Percentiles rank a stretch among this genome's conserved stretches.
phyloP scores from a whole-genome alignment of 2,888 invertebrate genomes.

The Polymixis flavicincta region DNA sequence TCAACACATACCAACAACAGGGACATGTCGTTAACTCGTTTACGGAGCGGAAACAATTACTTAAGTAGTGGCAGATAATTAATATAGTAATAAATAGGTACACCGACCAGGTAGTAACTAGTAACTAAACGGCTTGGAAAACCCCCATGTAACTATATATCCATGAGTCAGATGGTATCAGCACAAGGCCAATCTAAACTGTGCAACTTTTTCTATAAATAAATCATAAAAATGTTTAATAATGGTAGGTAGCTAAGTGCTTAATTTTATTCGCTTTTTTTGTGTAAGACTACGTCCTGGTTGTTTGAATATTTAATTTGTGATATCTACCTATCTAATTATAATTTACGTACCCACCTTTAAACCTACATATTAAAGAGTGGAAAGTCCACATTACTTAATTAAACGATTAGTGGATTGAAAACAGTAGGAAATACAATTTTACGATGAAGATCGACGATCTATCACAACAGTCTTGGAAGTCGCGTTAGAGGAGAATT shows the following conservation, averaged over 20 bases:
- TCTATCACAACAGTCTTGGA: not conserved
- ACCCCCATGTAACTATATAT: constrained; percentile 50
- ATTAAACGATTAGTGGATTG: not conserved
- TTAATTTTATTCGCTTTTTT: constrained; percentile 47
- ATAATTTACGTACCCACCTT: not conserved
- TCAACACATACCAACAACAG: not conserved
- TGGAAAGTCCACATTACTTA: constrained; percentile 5
- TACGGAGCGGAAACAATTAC: constrained; percentile 43
- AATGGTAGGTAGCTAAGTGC: constrained; percentile 22
- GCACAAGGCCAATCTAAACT: constrained; percentile 46
- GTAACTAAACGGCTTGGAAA: constrained; percentile 55
- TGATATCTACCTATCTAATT: not conserved
- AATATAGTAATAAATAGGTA: not conserved
- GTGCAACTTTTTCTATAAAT: constrained; percentile 47
- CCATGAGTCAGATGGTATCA: constrained; percentile 51
- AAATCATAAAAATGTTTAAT: constrained; percentile 51
- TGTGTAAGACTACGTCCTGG: constrained; percentile 52
- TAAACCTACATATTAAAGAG: not conserved
- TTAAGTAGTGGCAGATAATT: not conserved
- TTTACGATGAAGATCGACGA: not conserved
- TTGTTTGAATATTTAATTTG: constrained; percentile 41
- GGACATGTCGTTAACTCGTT: not conserved
- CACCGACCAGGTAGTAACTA: constrained; percentile 17
- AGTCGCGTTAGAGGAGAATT: not conserved
- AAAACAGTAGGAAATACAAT: not conserved